Base-by-base conservation (phyloP, 92 coral and sea anemone genomes). In the Porites cylindrica region DNA sequence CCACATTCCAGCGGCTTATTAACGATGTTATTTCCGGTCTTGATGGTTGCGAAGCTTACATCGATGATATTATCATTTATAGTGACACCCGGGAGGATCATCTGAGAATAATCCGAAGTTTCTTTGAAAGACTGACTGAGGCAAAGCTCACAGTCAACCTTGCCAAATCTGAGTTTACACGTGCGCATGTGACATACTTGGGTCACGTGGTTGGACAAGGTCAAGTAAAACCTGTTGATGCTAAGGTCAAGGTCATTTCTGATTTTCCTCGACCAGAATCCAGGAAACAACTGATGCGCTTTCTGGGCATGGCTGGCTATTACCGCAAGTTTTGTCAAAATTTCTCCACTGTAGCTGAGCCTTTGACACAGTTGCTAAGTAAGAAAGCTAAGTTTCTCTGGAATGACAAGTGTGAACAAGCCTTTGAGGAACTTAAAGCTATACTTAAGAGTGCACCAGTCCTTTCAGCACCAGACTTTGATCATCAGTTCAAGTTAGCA, bases 261-360 rank as follows among this genome's bases (percentile, higher is more conserved):
- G 63, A 60, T 1, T 82, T 87, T 23, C 91, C 78, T 1, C 7
- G 62, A 77, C 91, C 88, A 51, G 67, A 79, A 23, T 24, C 23
- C 63, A 86, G 78, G 77, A 88, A 75, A 32, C 85, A 88, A 59
- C 59, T 93, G 10, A 85, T 67, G 88, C 89, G 94, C 17, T 93
- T 93, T 54, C 92, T 93, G 4, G 94, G 96, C 9, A 84, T 93
- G 86, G 90, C 92, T 13, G 86, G 86, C 1, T 93, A 88, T 59
- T 91, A 88, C 81, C 71, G 96, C 18, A 85, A 70, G 89, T 90
- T 91, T 60, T 79, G 85, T 19, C 88, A 62, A 11, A 88, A 93
- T 82, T 87, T 90, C 77, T 80, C 96, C 2, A 6, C 70, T 0
- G 69, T 90, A 24, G 51, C 90, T 7, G 88, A 80, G 65, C 90